Conservation (phyloP, 2,797 vertebrate genomes). For the Diplodus puntazzo region DNA sequence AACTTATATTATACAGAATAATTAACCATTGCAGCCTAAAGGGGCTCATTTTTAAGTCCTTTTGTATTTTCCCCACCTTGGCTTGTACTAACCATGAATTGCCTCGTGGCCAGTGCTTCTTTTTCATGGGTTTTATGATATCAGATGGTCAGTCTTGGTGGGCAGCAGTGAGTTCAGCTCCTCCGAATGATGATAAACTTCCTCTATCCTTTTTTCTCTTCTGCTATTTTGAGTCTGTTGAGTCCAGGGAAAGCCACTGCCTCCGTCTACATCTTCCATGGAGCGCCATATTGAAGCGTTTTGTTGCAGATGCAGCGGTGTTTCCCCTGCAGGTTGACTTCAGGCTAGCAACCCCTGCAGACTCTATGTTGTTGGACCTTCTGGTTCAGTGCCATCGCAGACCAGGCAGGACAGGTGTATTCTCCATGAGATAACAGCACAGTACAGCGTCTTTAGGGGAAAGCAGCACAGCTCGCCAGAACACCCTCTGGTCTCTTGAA, state of each 20-base stretch:
- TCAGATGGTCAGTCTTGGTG: not conserved
- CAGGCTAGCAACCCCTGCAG: not conserved
- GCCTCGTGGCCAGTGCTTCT: not conserved
- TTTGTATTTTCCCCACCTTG: not conserved
- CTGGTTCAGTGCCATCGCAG: not conserved
- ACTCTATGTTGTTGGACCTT: not conserved
- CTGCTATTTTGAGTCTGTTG: not conserved
- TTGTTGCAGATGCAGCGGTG: not conserved
- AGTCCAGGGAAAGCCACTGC: not conserved
- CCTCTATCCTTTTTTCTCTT: not conserved
- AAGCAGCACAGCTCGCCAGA: not conserved
- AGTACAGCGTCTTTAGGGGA: not conserved
- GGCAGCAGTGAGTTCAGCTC: not conserved
- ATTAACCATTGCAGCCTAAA: not conserved
- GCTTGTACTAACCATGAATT: not conserved
- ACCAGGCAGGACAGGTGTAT: not conserved
- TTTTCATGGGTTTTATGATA: not conserved
- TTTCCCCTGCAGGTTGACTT: slow-evolving; percentile 13
- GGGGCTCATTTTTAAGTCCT: not conserved
- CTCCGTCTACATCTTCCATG: not conserved
- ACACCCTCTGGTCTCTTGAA: not conserved
- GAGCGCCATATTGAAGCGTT: not conserved
- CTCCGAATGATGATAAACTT: not conserved
- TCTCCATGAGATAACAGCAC: not conserved
- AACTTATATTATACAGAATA: not conserved